These are phyloP conservation scores for Syncerus caffer DNA, from an alignment of 2,797 vertebrate genomes.

Conservation along the genomic window DNA sequence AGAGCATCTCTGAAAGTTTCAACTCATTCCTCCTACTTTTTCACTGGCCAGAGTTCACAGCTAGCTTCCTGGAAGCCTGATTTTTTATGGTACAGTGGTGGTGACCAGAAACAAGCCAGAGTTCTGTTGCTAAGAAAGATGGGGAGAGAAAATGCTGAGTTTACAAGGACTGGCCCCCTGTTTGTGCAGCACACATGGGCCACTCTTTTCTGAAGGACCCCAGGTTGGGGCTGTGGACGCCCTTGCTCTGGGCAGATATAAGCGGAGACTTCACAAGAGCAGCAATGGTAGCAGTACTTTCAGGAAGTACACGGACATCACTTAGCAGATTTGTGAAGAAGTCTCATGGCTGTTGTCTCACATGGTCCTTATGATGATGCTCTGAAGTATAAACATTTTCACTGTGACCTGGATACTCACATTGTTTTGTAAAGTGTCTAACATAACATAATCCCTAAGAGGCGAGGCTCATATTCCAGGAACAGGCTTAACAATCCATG, in stretches of 20 bases:
- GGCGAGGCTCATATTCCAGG: background rate
- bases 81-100: background rate
- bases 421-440: background rate
- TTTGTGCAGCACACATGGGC: rapidly evolving
- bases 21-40: background rate
- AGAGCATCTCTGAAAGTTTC: background rate
- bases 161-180: background rate
- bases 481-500: background rate
- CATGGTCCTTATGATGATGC: background rate
- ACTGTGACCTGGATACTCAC: background rate
- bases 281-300: background rate
- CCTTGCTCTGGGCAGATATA: background rate
- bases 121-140: background rate
- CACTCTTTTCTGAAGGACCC: rapidly evolving
- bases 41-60: background rate
- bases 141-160: background rate
- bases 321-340: background rate
- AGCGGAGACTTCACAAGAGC: too few relatives aligned
- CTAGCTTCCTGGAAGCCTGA: background rate
- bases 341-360: background rate
- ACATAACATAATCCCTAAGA: background rate
- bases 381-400: background rate
- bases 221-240: rapidly evolving
- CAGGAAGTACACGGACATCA: background rate
- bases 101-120: background rate